Evolutionary conservation across 2,888 invertebrate species (phyloP).

Genomic region (Platynereis dumerilii): DNA sequence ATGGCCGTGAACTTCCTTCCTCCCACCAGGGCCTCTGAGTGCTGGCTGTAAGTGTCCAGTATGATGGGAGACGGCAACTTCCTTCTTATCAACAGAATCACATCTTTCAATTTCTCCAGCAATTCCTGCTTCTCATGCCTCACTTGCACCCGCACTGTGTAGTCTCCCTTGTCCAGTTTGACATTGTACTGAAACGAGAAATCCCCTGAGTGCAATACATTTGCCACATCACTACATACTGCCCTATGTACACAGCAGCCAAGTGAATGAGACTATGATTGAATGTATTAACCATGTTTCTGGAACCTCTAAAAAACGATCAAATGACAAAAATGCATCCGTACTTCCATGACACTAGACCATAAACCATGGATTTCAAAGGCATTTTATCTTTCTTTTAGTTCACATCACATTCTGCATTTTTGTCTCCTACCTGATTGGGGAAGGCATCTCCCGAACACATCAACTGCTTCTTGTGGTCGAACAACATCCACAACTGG

Average conservation of each 20-base stretch:
- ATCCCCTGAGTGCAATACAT: no score
- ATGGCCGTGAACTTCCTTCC: conserved; percentile 79
- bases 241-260: neutral
- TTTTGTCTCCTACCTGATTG: conserved; percentile 45
- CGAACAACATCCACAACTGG: conserved; percentile 96
- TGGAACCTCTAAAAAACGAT: no score
- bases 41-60: conserved; percentile 78
- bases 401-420: no score
- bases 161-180: conserved; percentile 96
- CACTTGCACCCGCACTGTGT: conserved; percentile 82
- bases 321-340: no score
- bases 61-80: conserved; percentile 76
- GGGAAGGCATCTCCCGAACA: conserved; percentile 46
- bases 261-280: neutral
- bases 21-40: conserved; percentile 72
- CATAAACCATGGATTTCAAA: no score
- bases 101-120: conserved; percentile 84
- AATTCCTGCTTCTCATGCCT: conserved; percentile 87
- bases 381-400: no score
- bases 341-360: no score
- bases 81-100: conserved; percentile 74
- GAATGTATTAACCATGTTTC: no score
- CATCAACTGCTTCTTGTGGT: conserved; percentile 81
- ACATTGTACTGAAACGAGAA: conserved; percentile 81
- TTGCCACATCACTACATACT: neutral